Evolutionary conservation across 2,113 vertebrate genomes (phyloP).

Genomic region (Rhinolophus sinicus): DNA sequence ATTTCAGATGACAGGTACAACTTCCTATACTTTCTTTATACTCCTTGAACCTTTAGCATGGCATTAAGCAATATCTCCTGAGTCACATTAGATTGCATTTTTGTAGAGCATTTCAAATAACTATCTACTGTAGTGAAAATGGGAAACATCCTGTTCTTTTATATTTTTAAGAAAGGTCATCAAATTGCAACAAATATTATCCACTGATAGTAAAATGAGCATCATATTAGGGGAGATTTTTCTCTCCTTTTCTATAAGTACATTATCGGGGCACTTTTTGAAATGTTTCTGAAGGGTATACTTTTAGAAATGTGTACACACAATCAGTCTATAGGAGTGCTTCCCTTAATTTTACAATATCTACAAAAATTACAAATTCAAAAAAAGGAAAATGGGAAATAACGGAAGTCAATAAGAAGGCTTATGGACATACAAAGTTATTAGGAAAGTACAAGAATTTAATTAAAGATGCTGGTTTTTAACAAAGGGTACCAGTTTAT

Average conservation of each 20-base stretch:
- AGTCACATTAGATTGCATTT: not conserved
- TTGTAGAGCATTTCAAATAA: not conserved
- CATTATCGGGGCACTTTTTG: not conserved
- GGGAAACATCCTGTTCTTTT: not conserved
- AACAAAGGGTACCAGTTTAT: constrained; percentile 67
- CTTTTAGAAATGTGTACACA: constrained; percentile 17
- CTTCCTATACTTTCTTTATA: not conserved
- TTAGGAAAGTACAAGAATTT: constrained; percentile 84
- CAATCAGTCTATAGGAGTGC: constrained; percentile 66
- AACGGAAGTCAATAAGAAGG: constrained; percentile 85
- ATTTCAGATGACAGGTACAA: not conserved
- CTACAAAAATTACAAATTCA: constrained; percentile 64
- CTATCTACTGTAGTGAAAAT: not conserved
- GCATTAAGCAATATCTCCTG: not conserved
- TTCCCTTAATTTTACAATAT: constrained; percentile 75
- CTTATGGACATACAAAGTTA: constrained; percentile 81
- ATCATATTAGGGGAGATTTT: not conserved
- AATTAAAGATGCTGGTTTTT: constrained; percentile 84
- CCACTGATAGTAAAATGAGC: not conserved
- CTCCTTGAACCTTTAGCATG: not conserved
- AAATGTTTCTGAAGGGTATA: not conserved
- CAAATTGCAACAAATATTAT: not conserved
- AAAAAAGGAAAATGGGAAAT: constrained; percentile 73
- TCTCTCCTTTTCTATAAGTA: not conserved
- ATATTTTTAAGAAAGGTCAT: not conserved